Conservation (phyloP, 2,113 vertebrate species). For the Corythornis vintsioides region DNA sequence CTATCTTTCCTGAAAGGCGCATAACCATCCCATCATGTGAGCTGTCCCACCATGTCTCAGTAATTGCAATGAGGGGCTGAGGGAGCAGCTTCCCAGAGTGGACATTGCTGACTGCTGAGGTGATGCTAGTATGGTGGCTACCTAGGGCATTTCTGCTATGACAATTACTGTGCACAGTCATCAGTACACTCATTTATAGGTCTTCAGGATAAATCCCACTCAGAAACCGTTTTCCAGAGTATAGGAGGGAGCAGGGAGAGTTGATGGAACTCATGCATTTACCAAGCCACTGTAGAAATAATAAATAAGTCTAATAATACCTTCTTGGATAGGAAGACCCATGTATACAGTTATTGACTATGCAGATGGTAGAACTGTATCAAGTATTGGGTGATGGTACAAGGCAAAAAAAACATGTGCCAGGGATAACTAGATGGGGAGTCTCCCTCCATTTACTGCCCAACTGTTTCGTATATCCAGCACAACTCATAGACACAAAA, state of each 20-base stretch:
- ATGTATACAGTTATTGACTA: not conserved
- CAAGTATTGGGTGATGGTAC: not conserved
- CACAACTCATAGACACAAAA: not conserved
- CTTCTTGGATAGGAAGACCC: not conserved
- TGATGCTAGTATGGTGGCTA: not conserved
- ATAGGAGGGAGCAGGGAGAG: not conserved
- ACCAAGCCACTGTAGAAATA: not conserved
- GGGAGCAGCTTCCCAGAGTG: not conserved
- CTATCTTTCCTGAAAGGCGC: too few species aligned
- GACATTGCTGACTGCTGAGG: not conserved
- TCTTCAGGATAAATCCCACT: not conserved
- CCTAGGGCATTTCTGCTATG: not conserved
- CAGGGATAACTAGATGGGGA: not conserved
- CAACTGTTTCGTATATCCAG: not conserved
- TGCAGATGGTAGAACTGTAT: not conserved
- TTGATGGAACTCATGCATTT: not conserved
- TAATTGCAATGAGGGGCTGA: not conserved
- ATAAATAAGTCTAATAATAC: not conserved
- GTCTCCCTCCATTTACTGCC: not conserved
- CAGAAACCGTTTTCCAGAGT: not conserved
- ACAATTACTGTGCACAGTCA: not conserved
- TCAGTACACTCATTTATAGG: not conserved
- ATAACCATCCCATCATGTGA: too few species aligned
- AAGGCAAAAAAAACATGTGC: not conserved
- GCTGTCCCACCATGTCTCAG: too few species aligned